Evolutionary conservation across 2,888 invertebrate genomes (phyloP).

Genomic region (Palloptera scutellata): DNA sequence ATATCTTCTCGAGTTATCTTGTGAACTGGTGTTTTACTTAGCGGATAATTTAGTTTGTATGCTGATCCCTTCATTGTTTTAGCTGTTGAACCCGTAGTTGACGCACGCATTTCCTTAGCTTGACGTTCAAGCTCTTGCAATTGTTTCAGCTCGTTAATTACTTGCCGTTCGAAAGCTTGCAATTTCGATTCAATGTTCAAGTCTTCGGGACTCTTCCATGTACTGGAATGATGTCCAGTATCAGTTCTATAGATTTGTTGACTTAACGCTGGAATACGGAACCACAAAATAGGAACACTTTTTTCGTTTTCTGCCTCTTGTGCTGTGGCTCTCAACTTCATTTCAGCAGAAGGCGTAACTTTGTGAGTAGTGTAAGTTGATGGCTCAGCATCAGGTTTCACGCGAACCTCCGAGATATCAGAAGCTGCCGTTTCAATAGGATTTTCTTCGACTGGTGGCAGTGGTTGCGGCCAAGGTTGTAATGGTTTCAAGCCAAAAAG

Average conservation of each 20-base stretch:
- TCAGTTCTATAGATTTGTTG: neutral
- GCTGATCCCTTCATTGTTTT: slow-evolving; percentile 29
- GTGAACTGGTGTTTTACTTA: slow-evolving; percentile 53
- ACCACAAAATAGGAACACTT: slow-evolving; percentile 53
- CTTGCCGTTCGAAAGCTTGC: slow-evolving; percentile 50
- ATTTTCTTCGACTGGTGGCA: slow-evolving; percentile 4
- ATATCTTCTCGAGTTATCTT: slow-evolving; percentile 57
- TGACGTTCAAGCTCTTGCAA: slow-evolving; percentile 53
- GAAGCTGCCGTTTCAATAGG: slow-evolving; percentile 44
- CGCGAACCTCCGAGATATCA: slow-evolving; percentile 53
- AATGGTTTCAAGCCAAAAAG: slow-evolving; percentile 40
- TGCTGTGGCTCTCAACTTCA: slow-evolving; percentile 43
- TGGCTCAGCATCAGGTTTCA: slow-evolving; percentile 43
- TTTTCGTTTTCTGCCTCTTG: slow-evolving; percentile 41
- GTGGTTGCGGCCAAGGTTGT: slow-evolving; percentile 27
- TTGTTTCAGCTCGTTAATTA: slow-evolving; percentile 49
- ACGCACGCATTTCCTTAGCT: slow-evolving; percentile 51
- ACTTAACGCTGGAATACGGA: slow-evolving; percentile 43
- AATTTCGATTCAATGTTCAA: slow-evolving; percentile 46
- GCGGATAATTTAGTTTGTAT: slow-evolving; percentile 44
- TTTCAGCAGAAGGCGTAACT: slow-evolving; percentile 30
- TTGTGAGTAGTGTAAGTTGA: slow-evolving; percentile 1
- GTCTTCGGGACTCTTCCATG: slow-evolving; percentile 39
- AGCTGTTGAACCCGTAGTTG: slow-evolving; percentile 21
- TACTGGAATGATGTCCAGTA: neutral